Evolutionary conservation across 2,797 vertebrate genomes (phyloP), one percentile per base, ranked within the genome.

Genomic region (Anisognathus igniventris): DNA sequence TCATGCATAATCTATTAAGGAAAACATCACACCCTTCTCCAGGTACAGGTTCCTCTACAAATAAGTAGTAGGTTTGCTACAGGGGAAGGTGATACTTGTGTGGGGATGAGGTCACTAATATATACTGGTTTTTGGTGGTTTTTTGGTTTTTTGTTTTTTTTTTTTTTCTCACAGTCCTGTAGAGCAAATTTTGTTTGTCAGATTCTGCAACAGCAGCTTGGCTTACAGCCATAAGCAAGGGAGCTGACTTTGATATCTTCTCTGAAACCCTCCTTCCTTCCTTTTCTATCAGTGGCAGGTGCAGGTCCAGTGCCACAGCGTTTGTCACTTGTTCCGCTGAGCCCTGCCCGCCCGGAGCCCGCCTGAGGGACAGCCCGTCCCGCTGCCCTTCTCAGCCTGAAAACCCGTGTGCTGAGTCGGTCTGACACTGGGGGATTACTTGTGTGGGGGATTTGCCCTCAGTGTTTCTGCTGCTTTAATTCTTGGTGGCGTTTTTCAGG

Each of bases 11-110:
- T 47, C 57, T 50, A 4, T 25, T 70, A n/a, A n/a, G 39, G 23
- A 80, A 93, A 93, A 74, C 80, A 91, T 91, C 50, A 58, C 54
- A 65, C 48, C 21, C 53, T 94, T 92, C 61, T 75, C 11, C 37
- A 71, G 27, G 23, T 42, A 40, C 9, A 45, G 22, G 27, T 31
- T 68, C n/a, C n/a, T 54, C 13, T 66, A 28, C 40, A 66, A 47
- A 50, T 12, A 62, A 45, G 31, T 27, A 61, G 61, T 7, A 33
- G 31, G 13, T 27, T 19, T 81, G 54, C 39, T 58, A 22, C 25
- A 40, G 40, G 56, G 35, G 21, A 67, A 64, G 71, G 37, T 1
- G 31, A 30, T 33, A 12, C 12, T 30, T 56, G 30, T 47, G 39
- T 4, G 1, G 17, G 21, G 39, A 60, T 1, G 4, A 76, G 20